These are phyloP conservation scores for Pelochelys cantorii DNA, from an alignment of 2,797 vertebrate genomes.

Conservation along the genomic window DNA sequence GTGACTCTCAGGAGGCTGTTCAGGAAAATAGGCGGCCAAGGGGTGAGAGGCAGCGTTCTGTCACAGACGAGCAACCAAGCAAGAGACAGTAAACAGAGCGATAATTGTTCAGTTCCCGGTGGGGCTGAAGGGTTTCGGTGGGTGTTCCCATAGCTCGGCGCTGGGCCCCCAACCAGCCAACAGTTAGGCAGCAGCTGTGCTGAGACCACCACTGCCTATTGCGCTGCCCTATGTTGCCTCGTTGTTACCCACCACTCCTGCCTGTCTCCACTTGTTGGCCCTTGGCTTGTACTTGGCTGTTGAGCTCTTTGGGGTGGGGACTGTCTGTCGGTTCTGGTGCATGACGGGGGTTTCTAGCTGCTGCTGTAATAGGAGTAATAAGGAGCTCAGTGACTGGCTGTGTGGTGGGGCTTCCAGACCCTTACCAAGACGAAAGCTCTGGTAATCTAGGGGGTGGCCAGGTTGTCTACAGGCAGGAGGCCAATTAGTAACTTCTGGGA, in stretches of 20 bases:
- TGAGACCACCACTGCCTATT: not conserved
- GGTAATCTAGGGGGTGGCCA: not conserved
- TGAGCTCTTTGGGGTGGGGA: not conserved
- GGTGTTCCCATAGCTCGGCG: not conserved
- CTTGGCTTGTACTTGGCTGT: not conserved
- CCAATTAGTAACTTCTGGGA: not conserved
- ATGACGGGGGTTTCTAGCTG: not conserved
- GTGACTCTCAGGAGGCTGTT: not conserved
- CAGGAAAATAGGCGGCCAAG: not conserved
- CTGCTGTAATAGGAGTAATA: not conserved
- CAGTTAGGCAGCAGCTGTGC: not conserved
- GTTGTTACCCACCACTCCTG: not conserved
- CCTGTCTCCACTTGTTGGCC: not conserved
- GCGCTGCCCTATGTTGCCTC: not conserved
- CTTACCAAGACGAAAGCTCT: not conserved
- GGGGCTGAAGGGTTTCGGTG: not conserved
- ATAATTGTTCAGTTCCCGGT: not conserved
- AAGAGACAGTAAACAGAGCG: rapidly evolving
- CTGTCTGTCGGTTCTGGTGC: not conserved
- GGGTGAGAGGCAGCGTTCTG: not conserved
- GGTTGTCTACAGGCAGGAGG: not conserved
- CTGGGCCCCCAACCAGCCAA: not conserved
- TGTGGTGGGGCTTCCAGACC: not conserved
- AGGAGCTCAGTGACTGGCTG: not conserved
- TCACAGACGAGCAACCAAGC: not conserved